These are phyloP conservation scores for Strix aluco DNA, from an alignment of 2,113 vertebrate species.

Conservation along the genomic window DNA sequence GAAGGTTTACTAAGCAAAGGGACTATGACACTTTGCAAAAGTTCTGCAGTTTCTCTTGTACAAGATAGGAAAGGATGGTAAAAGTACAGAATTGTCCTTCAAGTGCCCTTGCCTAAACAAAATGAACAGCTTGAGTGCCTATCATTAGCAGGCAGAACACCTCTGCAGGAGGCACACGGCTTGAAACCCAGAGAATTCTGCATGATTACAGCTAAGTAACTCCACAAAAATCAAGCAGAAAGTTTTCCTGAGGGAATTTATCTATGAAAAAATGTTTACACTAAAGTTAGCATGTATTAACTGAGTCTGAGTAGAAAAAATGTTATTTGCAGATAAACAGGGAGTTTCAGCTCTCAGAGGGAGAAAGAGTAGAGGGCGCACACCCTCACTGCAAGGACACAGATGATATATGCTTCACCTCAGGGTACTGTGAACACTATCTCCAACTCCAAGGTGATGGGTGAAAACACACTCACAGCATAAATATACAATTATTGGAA, in stretches of 20 bases:
- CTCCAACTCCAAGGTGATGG: background rate
- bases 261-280: constrained; percentile 19
- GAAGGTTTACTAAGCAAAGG: background rate
- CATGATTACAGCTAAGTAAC: background rate
- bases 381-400: background rate
- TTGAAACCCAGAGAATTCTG: background rate
- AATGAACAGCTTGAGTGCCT: background rate
- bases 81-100: background rate
- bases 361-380: background rate
- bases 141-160: constrained; percentile 36
- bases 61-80: background rate
- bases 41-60: background rate
- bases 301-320: background rate
- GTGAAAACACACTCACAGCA: background rate
- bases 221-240: constrained; percentile 21
- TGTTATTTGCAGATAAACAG: constrained; percentile 48
- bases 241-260: constrained; percentile 48
- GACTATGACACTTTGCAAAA: background rate
- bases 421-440: background rate
- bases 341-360: background rate
- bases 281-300: constrained; percentile 38
- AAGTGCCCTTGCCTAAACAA: constrained; percentile 18
- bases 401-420: background rate
- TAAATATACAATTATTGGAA: background rate
- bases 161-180: constrained; percentile 23